Evolutionary conservation across 2,888 invertebrate genomes (phyloP), one percentile per base, ranked within the genome.

Genomic region (Drosophila borealis): DNA sequence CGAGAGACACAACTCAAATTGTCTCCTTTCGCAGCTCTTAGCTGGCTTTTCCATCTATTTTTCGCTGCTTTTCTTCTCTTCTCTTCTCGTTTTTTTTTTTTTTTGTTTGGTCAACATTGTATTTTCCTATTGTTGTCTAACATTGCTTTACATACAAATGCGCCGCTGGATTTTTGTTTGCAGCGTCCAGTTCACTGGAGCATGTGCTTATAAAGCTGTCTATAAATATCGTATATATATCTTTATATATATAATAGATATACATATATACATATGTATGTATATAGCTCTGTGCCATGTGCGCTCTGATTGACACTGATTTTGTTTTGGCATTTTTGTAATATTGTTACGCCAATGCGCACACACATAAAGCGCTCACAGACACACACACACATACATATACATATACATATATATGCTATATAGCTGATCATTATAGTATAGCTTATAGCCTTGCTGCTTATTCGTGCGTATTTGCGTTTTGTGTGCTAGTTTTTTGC

Each of bases 261-360:
- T 29, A 8, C 2, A 25, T 19, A n/a, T n/a, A n/a, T n/a, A n/a
- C n/a, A n/a, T n/a, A n/a, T n/a, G n/a, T n/a, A 17, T 39, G 0
- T 48, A 39, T 66, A 25, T 50, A 10, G 13, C 3, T 41, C 3
- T 45, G 0, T 13, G 4, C 25, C 4, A 33, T 33, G n/a, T 55
- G 62, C 36, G 45, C 53, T 44, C 49, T 62, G 80, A 71, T 79
- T 78, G 75, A 79, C 80, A 80, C 67, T 79, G 77, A 71, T 74
- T 79, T 79, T 74, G 45, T 74, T 60, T 57, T 61, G 33, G 9
- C 42, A 45, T 49, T 63, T 45, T 56, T 45, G 60, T 51, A 64
- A 63, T 69, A 49, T 74, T 45, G 37, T 49, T 29, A 41, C 39
- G 45, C 34, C 56, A 61, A 66, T 61, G 49, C 57, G 65, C 36